A percentile compares a stretch with the other conserved stretches of the same genome.
These are phyloP conservation scores for Scomber scombrus DNA, from an alignment of 2,113 vertebrate genomes.

Conservation along the genomic window DNA sequence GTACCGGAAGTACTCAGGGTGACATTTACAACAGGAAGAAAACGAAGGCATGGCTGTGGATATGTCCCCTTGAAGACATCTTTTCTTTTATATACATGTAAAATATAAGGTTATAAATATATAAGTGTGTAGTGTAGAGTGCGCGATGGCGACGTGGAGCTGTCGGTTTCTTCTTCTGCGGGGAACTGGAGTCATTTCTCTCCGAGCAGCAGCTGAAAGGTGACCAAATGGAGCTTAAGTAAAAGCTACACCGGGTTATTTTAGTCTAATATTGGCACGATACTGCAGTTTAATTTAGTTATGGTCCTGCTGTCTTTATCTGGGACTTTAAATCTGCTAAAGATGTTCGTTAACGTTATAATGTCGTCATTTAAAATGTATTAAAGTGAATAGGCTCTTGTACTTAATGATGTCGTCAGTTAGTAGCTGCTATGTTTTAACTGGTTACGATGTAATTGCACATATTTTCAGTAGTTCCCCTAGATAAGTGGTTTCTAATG, in stretches of 20 bases:
- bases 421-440: too few species aligned
- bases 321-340: not conserved
- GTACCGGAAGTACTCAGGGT: constrained; percentile 79
- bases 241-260: too few species aligned
- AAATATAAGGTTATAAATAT: not conserved
- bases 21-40: constrained; percentile 76
- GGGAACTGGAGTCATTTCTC: constrained; percentile 44
- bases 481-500: not conserved
- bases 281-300: too few species aligned
- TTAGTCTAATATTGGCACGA: too few species aligned
- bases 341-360: too few species aligned
- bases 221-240: constrained; percentile 56
- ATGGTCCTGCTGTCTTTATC: too few species aligned
- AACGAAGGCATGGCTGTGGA: constrained; percentile 44
- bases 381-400: too few species aligned
- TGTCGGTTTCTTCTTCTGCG: constrained; percentile 75
- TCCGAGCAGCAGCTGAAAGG: constrained; percentile 66
- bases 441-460: too few species aligned
- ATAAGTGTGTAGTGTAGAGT: not conserved
- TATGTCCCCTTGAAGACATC: not conserved
- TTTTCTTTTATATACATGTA: not conserved
- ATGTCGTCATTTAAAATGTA: too few species aligned
- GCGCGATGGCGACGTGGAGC: constrained; percentile 74
- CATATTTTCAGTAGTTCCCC: not conserved
- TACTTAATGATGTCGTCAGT: too few species aligned